Percentiles rank a stretch among this genome's conserved stretches.
phyloP scores from a whole-genome alignment of 2,888 invertebrate genomes.

The Netelia inedita region DNA sequence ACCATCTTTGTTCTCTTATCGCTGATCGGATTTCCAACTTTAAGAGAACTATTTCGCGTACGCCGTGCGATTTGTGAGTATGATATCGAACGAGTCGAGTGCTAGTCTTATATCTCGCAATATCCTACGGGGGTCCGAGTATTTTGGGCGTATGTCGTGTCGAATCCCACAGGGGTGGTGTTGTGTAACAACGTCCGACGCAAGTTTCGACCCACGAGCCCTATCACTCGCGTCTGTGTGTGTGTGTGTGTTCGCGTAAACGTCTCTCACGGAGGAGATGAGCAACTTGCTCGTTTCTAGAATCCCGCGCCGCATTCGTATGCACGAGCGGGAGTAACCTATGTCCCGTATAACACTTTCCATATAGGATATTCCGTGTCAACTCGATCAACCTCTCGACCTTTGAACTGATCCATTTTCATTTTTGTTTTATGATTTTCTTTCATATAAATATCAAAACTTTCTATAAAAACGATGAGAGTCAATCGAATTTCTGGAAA shows the following conservation, averaged over 20 bases:
- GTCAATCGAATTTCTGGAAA: too few species aligned
- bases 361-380: constrained; percentile 6
- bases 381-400: background rate
- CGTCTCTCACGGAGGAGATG: constrained; percentile 75
- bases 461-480: too few species aligned
- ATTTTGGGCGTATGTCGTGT: background rate
- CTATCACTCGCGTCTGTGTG: constrained; percentile 20
- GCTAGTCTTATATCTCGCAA: background rate
- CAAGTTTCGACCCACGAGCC: constrained; percentile 1
- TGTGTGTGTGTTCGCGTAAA: constrained; percentile 79
- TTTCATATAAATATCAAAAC: too few species aligned
- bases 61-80: background rate
- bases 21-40: constrained; percentile 40
- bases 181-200: constrained; percentile 1
- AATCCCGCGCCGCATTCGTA: constrained; percentile 72
- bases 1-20: constrained; percentile 23
- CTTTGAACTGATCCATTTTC: background rate
- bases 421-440: background rate
- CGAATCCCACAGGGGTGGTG: constrained; percentile 22
- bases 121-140: constrained; percentile 14
- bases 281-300: constrained; percentile 68
- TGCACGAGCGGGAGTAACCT: background rate
- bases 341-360: background rate
- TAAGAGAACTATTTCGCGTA: constrained; percentile 42
- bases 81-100: constrained; percentile 8